Evolutionary conservation across 2,888 invertebrate species (phyloP), one percentile per base, ranked within the genome.

Genomic region (Eupithecia subfuscata): DNA sequence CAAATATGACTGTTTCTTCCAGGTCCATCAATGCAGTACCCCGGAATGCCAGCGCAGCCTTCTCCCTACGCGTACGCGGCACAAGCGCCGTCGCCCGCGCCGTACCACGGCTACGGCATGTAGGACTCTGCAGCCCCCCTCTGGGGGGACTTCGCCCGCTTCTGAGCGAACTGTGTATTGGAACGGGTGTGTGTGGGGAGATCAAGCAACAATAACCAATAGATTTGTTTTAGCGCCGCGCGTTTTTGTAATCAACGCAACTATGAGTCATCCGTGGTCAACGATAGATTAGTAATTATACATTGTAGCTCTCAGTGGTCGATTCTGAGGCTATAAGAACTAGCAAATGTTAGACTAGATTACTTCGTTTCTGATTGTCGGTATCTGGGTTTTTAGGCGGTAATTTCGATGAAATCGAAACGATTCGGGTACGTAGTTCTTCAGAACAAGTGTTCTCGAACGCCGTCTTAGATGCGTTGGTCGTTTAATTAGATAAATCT

Each of bases 61-160:
- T 92, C 95, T 0, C 94, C 95, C 6, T 95, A 95, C 89, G 95
- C 94, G 83, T 95, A 95, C 89, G 94, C 95, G 18, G 95, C 95
- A 81, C 95, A 95, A 81, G 95, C 95, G 75, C 95, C 95, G 0
- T 94, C 95, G 69, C 95, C 95, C 70, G 94, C 95, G 83, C 95
- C 95, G 82, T 95, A 95, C 90, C 95, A 95, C 91, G 95, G 95
- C 14, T 95, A 95, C 90, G 95, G 95, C 90, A 95, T 95, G 95
- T 95, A 95, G 93, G 92, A 85, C 75, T 52, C 84, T 80, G 84
- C 84, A 81, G 73, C 79, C 86, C 83, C 83, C 76, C 43, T 70
- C 69, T 84, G 87, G 87, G 85, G 86, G 81, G 81, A 77, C 79
- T 80, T 77, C 81, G 83, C 85, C 79, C 87, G 82, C 81, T 85